Percentiles rank a stretch among this genome's conserved stretches.
These are phyloP conservation scores for Mesochorus sp. DNA, from an alignment of 2,888 invertebrate genomes.

Conservation along the genomic window DNA sequence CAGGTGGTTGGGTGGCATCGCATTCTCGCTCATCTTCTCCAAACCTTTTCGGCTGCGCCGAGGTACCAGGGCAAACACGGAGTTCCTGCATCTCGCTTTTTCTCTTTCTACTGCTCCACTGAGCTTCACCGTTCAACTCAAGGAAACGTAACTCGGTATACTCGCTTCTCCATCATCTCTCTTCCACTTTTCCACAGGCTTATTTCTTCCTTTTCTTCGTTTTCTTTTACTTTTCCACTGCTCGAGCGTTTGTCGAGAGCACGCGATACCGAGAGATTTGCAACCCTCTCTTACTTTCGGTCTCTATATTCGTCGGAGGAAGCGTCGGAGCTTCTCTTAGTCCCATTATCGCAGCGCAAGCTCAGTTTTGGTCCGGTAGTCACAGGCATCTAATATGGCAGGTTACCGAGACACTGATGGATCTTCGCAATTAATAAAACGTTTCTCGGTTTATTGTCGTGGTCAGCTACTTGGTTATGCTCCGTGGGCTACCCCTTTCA, in stretches of 20 bases:
- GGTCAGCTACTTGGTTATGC: constrained; percentile 76
- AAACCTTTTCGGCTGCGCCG: constrained; percentile 45
- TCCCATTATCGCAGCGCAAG: constrained; percentile 6
- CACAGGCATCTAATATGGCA: constrained; percentile 77
- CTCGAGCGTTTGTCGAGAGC: constrained; percentile 29
- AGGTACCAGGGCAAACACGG: constrained; percentile 24
- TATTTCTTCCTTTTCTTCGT: constrained; percentile 41
- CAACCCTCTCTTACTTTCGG: constrained; percentile 2
- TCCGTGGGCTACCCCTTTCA: constrained; percentile 76
- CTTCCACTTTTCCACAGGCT: constrained; percentile 22
- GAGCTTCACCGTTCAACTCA: constrained; percentile 44
- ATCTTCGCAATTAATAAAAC: constrained; percentile 81
- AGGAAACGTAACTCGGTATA: constrained; percentile 45
- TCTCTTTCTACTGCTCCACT: constrained; percentile 38
- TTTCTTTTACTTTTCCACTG: constrained; percentile 42
- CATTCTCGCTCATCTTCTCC: constrained; percentile 50
- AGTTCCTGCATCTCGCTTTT: constrained; percentile 28
- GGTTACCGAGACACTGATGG: constrained; percentile 78
- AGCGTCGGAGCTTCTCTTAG: constrained; percentile 10
- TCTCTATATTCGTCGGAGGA: constrained; percentile 9
- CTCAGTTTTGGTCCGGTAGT: constrained; percentile 71
- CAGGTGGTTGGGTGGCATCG: constrained; percentile 62
- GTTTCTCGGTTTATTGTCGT: constrained; percentile 80
- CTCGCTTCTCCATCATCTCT: constrained; percentile 29
- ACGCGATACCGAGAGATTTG: constrained; percentile 1